Base-by-base conservation (phyloP, 2,113 vertebrate genomes). In the Sturnus vulgaris region DNA sequence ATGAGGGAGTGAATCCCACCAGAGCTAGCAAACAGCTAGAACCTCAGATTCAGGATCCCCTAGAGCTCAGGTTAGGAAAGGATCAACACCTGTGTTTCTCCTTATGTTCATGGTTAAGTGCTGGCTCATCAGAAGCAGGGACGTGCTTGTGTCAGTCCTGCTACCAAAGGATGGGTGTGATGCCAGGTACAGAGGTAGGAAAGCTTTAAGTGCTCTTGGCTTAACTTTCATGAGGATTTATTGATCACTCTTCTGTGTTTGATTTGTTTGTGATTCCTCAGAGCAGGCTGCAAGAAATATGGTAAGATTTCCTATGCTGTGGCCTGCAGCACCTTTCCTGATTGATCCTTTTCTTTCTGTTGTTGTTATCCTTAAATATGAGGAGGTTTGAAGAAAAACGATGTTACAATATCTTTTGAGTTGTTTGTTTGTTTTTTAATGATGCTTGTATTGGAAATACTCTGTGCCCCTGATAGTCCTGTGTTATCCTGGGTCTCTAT, bases 81-180 rank as follows among this genome's bases (percentile, higher is more conserved):
- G 16, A 22, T 4, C 46, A 49, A 10, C 18, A 16, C 3, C 25
- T 61, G 31, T 30, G 25, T 4, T 11, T 40, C 9, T 53, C 49
- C 8, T 42, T 15, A 3, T 0, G 5, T 6, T 7, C 2, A 0
- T 5, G 24, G 23, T 22, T 13, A 25, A 42, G 22, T 17, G 28
- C 18, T 30, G 24, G 5, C 6, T 57, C 7, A 5, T 3, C 2
- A 18, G 11, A 9, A 20, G 55, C 0, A 6, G 35, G 6, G 27
- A 15, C 24, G 21, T 28, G 11, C 7, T 1, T 13, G 4, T 30
- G 20, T 2, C 63, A 60, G 2, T 10, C 8, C 46, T 63, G 63
- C n/a, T 56, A 5, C 23, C 3, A 11, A n/a, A 56, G 37, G 52
- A 15, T 5, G n/a, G 20, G 3, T 40, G 20, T 39, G 40, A n/a